These are phyloP conservation scores for Lissonota sp. DNA, from an alignment of 2,888 invertebrate species.

Conservation along the genomic window DNA sequence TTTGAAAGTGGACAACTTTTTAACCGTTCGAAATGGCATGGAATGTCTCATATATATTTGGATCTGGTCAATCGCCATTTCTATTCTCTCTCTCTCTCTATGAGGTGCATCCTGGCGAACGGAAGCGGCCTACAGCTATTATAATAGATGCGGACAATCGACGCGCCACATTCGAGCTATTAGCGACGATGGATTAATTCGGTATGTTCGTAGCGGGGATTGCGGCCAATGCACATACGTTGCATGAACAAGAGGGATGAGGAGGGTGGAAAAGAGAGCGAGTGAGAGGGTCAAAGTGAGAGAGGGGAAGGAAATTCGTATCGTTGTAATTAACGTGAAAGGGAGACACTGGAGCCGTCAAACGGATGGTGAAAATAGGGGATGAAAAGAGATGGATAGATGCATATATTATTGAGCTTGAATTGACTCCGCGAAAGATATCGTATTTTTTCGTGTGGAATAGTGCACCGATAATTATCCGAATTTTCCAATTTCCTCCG, in stretches of 20 bases:
- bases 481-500: conserved; percentile 11
- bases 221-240: not conserved
- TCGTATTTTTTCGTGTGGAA: not conserved
- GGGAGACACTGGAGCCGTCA: not conserved
- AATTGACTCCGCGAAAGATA: conserved; percentile 1
- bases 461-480: conserved; percentile 5
- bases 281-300: conserved; percentile 13
- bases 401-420: not conserved
- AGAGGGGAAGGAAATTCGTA: not conserved
- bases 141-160: conserved; percentile 58
- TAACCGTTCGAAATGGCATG: no score
- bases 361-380: not conserved
- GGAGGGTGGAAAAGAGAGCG: not conserved
- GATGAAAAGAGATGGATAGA: not conserved
- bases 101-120: conserved; percentile 20
- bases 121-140: conserved; percentile 53
- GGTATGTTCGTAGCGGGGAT: conserved; percentile 33
- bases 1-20: no score
- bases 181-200: conserved; percentile 60
- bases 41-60: no score
- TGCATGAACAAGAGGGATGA: not conserved
- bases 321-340: conserved; percentile 1
- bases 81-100: not conserved
- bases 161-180: conserved; percentile 48
- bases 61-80: not conserved